Evolutionary conservation across 2,797 vertebrate genomes (phyloP).

Genomic region (Cygnus olor): DNA sequence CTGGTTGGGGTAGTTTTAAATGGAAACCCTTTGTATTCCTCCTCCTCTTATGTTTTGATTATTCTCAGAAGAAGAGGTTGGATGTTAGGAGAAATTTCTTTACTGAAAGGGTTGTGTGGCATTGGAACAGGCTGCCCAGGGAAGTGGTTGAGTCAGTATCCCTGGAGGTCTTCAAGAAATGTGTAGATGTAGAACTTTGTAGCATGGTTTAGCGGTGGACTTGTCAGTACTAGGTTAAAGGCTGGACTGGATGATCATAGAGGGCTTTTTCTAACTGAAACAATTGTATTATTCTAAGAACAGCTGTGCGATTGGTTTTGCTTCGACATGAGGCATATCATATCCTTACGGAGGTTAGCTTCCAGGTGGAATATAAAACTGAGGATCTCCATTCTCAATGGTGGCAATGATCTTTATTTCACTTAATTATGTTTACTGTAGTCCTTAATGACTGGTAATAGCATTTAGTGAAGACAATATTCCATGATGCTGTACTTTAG

Average conservation of each 20-base stretch:
- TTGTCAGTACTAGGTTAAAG: no score
- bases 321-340: constrained; percentile 1
- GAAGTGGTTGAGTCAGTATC: no score
- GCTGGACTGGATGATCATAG: no score
- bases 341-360: background rate
- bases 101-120: no score
- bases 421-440: background rate
- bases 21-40: constrained; percentile 17
- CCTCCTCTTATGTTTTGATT: background rate
- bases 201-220: no score
- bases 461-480: background rate
- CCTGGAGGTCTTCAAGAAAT: no score
- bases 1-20: background rate
- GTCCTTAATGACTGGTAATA: background rate
- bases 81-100: no score
- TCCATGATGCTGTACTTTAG: accelerated
- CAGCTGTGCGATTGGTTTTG: background rate
- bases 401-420: background rate
- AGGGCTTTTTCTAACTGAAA: no score
- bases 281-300: background rate
- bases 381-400: background rate
- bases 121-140: no score
- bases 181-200: no score
- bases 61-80: background rate
- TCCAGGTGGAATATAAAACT: background rate